phyloP scores from a whole-genome alignment of 2,888 invertebrate species.

The Ectobius pallidus region DNA sequence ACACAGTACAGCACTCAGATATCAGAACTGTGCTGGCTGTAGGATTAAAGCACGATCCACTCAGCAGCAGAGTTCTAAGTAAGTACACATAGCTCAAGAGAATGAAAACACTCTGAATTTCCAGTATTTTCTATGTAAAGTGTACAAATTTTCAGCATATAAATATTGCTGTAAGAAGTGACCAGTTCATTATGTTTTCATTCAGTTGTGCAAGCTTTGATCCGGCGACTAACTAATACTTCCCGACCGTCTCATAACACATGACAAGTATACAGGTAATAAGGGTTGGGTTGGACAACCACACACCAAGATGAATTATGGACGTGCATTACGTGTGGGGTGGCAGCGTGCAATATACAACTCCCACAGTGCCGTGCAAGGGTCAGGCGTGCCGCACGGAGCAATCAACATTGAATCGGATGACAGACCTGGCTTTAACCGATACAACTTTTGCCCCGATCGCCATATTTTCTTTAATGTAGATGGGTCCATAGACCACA shows the following conservation, averaged over 20 bases:
- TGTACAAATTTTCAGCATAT: neutral
- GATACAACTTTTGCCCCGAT: slow-evolving; percentile 97
- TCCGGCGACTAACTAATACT: slow-evolving; percentile 23
- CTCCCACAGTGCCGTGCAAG: slow-evolving; percentile 46
- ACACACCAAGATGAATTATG: slow-evolving; percentile 47
- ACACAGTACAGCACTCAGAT: neutral
- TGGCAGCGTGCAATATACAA: slow-evolving; percentile 45
- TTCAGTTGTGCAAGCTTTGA: slow-evolving; percentile 24
- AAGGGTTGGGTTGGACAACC: slow-evolving; percentile 47
- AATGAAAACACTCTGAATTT: slow-evolving; percentile 25
- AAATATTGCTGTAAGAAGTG: neutral
- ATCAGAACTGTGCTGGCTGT: neutral
- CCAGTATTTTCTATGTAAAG: no score
- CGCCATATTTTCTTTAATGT: slow-evolving; percentile 97
- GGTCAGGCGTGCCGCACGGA: slow-evolving; percentile 42
- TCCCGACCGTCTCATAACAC: slow-evolving; percentile 19
- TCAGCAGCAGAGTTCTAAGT: neutral
- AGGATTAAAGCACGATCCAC: slow-evolving; percentile 21
- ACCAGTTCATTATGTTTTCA: slow-evolving; percentile 11
- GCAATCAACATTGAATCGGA: slow-evolving; percentile 44
- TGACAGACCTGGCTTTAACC: slow-evolving; percentile 97
- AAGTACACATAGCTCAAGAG: slow-evolving; percentile 19
- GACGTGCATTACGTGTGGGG: slow-evolving; percentile 46
- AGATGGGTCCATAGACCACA: slow-evolving; percentile 95
- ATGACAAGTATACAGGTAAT: slow-evolving; percentile 36